Base-by-base conservation (phyloP, 2,888 invertebrate genomes). In the Amorpha juglandis region DNA sequence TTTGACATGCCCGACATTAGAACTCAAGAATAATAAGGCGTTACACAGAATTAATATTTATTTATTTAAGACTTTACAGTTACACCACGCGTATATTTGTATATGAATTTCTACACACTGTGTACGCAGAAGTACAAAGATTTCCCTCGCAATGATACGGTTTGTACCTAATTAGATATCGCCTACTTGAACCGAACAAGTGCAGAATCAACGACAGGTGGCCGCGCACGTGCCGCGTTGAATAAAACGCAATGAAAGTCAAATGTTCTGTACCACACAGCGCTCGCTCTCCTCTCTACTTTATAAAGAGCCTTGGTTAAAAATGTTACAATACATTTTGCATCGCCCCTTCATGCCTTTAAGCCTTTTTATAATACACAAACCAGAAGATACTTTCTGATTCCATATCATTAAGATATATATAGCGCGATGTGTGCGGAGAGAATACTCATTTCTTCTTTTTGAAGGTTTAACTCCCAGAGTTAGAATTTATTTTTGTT, bases 361-460 rank as follows among this genome's bases (percentile, higher is more conserved):
- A 86, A 45, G 83, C 69, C 85, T 73, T 83, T 91, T 80, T 81
- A 70, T 63, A 62, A 63, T 63, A 68, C 70, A 71, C 65, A 69
- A 73, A 68, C 71, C 67, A 70, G 74, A 81, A 92, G 92, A 92
- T 92, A 91, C 91, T 90, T 90, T 92, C 87, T 91, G 93, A 92
- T 92, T 92, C 92, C 87, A 89, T 92, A 91, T 92, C 92, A 92
- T 90, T 90, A 89, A 90, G 90, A 92, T 91, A 92, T 92, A 91
- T 91, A 92, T 93, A 90, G 89, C 89, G 77, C 76, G 79, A 77
- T 76, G 78, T 77, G 76, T 78, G 74, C 67, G 65, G 71, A 72
- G 65, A 63, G 64, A 64, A 71, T 72, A 72, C 78, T 75, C 80
- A 79, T 86, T 88, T 81, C 90, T 86, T n/a, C n/a, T n/a, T n/a